Conservation (phyloP, 2,113 vertebrate species). For the Ptilorrhoa leucosticta region DNA sequence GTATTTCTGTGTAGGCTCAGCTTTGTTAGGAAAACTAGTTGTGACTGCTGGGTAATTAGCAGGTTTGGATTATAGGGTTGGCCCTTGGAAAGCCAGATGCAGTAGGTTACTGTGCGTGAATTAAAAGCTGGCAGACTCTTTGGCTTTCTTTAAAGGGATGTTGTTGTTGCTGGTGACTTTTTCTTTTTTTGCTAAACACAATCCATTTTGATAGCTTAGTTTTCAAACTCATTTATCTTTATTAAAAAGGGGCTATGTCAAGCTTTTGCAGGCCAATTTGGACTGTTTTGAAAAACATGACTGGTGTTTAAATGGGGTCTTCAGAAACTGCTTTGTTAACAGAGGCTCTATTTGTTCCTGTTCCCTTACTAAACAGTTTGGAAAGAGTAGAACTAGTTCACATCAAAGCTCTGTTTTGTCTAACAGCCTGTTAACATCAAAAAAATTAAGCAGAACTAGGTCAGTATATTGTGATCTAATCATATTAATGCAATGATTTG, state of each 20-base stretch:
- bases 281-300: not conserved
- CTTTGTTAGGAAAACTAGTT: not conserved
- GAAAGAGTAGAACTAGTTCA: not conserved
- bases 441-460: not conserved
- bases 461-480: not conserved
- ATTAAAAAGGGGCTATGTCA: not conserved
- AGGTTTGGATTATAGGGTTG: not conserved
- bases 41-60: conserved; percentile 12
- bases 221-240: not conserved
- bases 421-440: not conserved
- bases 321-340: not conserved
- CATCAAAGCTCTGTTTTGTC: not conserved
- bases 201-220: not conserved
- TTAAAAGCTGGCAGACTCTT: not conserved
- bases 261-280: not conserved
- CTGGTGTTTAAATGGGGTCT: not conserved
- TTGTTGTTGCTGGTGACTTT: not conserved
- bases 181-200: not conserved
- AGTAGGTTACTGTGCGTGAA: not conserved
- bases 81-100: not conserved
- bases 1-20: not conserved
- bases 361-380: not conserved
- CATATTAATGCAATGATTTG: not conserved
- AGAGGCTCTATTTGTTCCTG: not conserved
- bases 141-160: not conserved